These are phyloP conservation scores for Branchinecta lindahli DNA, from an alignment of 1,140 invertebrate species.

Conservation along the genomic window DNA sequence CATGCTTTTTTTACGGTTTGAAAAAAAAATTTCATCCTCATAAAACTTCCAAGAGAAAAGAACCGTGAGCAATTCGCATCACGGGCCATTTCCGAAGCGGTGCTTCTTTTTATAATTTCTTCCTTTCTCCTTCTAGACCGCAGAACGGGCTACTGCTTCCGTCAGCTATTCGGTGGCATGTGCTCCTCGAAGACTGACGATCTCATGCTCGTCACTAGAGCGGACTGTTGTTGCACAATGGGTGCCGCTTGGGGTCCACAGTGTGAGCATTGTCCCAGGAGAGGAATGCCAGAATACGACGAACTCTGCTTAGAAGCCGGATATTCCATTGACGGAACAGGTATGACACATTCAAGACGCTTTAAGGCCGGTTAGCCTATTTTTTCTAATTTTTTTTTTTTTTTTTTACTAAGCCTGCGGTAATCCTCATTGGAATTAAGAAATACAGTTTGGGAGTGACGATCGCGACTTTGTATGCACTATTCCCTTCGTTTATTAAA, in stretches of 20 bases:
- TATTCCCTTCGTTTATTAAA: too few species aligned
- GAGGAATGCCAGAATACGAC: constrained; percentile 49
- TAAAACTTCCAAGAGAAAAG: too few species aligned
- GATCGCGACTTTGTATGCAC: too few species aligned
- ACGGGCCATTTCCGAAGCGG: too few species aligned
- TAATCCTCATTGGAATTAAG: too few species aligned
- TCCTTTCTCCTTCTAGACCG: constrained; percentile 40
- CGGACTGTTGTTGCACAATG: constrained; percentile 71
- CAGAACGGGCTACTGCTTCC: constrained; percentile 57
- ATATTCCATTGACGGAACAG: constrained; percentile 49
- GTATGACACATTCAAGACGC: constrained; percentile 29
- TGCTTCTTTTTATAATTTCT: too few species aligned
- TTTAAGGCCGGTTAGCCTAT: too few species aligned
- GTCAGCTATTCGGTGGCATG: constrained; percentile 49
- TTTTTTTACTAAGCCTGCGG: background rate
- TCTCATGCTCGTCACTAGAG: constrained; percentile 43
- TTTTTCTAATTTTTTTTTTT: constrained; percentile 10
- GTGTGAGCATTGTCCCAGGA: constrained; percentile 61
- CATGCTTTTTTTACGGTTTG: too few species aligned
- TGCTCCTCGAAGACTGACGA: constrained; percentile 40
- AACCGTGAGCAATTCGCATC: too few species aligned
- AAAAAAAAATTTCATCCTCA: too few species aligned
- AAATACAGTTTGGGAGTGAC: too few species aligned
- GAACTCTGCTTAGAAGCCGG: constrained; percentile 58
- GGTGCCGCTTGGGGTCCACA: constrained; percentile 70